Evolutionary conservation across 1,140 invertebrate genomes (phyloP).

Genomic region (Ceratina calcarata): DNA sequence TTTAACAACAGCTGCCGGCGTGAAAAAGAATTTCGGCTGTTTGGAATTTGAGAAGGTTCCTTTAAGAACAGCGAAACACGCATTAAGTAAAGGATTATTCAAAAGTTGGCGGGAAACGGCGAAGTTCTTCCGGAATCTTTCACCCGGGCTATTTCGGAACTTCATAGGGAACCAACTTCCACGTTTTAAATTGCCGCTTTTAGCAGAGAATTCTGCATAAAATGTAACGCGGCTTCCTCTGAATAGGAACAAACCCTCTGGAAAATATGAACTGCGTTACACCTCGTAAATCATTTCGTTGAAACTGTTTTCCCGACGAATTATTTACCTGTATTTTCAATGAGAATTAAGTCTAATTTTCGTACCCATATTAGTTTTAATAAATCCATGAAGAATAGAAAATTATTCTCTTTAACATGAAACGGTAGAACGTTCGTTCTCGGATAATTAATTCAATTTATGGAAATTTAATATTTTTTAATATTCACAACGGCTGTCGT

Average conservation of each 20-base stretch:
- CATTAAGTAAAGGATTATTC: slow-evolving; percentile 20
- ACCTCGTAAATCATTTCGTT: not conserved
- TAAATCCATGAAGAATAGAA: no score
- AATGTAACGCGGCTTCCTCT: not conserved
- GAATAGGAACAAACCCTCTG: not conserved
- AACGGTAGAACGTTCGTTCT: no score
- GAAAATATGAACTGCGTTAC: not conserved
- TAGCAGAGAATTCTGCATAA: not conserved
- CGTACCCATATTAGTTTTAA: no score
- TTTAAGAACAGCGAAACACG: not conserved
- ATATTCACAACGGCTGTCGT: no score
- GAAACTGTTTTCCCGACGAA: not conserved
- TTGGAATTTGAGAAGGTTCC: not conserved
- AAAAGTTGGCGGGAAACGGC: not conserved
- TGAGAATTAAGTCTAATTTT: not conserved
- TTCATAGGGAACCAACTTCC: slow-evolving; percentile 2
- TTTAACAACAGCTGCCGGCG: not conserved
- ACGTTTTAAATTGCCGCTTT: not conserved
- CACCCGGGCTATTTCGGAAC: slow-evolving; percentile 4
- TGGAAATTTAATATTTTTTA: no score
- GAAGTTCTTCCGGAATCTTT: not conserved
- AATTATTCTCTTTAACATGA: no score
- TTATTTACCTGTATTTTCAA: not conserved
- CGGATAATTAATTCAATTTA: no score
- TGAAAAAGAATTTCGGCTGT: not conserved